phyloP scores from a whole-genome alignment of 2,797 vertebrate species.

The Taeniopygia guttata region DNA sequence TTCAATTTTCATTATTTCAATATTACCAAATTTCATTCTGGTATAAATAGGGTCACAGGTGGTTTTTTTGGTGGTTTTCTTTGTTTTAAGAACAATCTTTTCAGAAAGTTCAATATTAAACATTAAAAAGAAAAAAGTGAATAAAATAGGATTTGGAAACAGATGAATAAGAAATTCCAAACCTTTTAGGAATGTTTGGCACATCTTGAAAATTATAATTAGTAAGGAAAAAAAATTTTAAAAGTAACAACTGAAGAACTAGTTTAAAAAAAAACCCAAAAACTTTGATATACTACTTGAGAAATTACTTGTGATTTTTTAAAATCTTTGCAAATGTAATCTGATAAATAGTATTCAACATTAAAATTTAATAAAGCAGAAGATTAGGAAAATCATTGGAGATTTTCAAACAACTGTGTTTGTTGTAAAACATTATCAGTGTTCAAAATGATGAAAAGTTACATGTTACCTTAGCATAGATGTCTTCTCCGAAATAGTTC shows the following conservation, averaged over 20 bases:
- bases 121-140: neutral
- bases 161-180: neutral
- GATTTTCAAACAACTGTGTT: neutral
- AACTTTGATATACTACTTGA: neutral
- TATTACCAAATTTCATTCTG: neutral
- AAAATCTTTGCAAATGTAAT: neutral
- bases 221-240: neutral
- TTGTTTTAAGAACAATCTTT: neutral
- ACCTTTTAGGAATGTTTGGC: neutral
- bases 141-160: neutral
- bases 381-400: neutral
- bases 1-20: neutral
- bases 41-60: neutral
- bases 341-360: neutral
- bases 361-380: neutral
- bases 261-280: neutral
- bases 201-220: neutral
- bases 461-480: neutral
- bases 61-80: accelerated
- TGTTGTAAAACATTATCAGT: neutral
- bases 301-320: neutral
- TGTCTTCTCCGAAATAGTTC: neutral
- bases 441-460: neutral
- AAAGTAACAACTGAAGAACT: neutral
- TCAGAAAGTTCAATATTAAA: neutral